Evolutionary conservation across 2,113 vertebrate genomes (phyloP), one percentile per base, ranked within the genome.

Genomic region (Gobiocypris rarus): DNA sequence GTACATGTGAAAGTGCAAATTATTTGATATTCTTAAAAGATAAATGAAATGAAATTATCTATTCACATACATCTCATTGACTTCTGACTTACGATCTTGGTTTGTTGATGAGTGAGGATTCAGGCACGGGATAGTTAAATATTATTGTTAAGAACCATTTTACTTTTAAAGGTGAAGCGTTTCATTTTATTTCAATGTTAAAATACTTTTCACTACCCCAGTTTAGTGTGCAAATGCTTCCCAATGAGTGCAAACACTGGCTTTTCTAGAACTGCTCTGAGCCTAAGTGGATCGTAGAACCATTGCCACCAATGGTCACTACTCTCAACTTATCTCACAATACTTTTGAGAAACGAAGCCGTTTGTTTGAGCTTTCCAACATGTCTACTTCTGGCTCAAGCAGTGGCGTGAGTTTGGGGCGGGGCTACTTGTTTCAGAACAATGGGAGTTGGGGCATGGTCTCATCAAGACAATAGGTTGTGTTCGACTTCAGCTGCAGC

Each of bases 1-100:
- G 82, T 86, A 58, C n/a, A 24, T 50, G 61, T 74, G 73, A 74
- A 86, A 82, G 81, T 86, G 63, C 28, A 71, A 82, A 86, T 76
- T n/a, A 78, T 79, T 86, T 74, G 26, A 43, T 83, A 45, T 76
- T 71, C 61, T 58, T 54, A 45, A 58, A 75, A 69, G 26, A 67
- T 19, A 77, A 69, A 31, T n/a, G 48, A 19, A 31, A 75, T 73
- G 31, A 31, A 73, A 31, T 73, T 8, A 63, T 50, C 34, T 79
- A 79, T 61, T 61, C n/a, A 63, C 28, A 24, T 77, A 41, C 56
- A 58, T 43, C 34, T 79, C 31, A 59, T 24, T 41, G 28, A 43
- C 76, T 78, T 86, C 74, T 78, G 22, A 81, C 52, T 76, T 38
- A 76, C 9, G n/a, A 80, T 38, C 75, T 79, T 28, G 74, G 58